These are phyloP conservation scores for Sciurus niger DNA, from an alignment of 2,113 vertebrate genomes.

Conservation along the genomic window DNA sequence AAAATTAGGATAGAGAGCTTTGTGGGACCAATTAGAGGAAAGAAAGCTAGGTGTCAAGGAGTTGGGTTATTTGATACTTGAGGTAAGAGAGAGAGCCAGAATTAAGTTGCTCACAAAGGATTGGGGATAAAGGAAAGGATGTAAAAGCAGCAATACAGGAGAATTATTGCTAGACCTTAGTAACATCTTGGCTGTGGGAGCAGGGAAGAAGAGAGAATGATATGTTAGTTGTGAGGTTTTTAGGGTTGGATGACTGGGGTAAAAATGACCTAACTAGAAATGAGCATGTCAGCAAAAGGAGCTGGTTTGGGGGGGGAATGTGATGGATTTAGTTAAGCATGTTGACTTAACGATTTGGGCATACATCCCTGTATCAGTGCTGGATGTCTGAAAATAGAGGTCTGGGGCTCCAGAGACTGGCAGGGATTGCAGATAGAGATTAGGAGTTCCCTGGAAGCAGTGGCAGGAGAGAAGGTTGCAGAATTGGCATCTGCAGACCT, in stretches of 20 bases:
- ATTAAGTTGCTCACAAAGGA: constrained; percentile 8
- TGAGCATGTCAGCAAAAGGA: constrained; percentile 1
- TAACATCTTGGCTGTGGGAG: not conserved
- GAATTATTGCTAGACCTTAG: not conserved
- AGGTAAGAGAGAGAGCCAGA: not conserved
- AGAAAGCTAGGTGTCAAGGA: not conserved
- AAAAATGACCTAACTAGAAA: not conserved
- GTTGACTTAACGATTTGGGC: not conserved
- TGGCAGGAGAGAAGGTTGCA: fast-evolving
- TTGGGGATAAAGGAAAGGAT: not conserved
- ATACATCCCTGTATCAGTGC: not conserved
- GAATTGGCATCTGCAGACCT: not conserved
- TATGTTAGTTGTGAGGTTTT: constrained; percentile 41
- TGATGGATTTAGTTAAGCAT: not conserved
- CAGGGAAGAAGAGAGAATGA: not conserved
- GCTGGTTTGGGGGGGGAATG: not conserved
- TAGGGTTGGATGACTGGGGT: not conserved
- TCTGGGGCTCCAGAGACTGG: not conserved
- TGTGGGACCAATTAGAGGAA: constrained; percentile 40
- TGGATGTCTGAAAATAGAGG: not conserved
- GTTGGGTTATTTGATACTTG: constrained; percentile 1
- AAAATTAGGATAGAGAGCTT: constrained; percentile 46
- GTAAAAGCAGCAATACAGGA: not conserved
- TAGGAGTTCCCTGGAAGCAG: not conserved
- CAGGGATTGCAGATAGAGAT: not conserved